Evolutionary conservation across 2,113 vertebrate genomes (phyloP).

Genomic region (Megaleporinus macrocephalus): DNA sequence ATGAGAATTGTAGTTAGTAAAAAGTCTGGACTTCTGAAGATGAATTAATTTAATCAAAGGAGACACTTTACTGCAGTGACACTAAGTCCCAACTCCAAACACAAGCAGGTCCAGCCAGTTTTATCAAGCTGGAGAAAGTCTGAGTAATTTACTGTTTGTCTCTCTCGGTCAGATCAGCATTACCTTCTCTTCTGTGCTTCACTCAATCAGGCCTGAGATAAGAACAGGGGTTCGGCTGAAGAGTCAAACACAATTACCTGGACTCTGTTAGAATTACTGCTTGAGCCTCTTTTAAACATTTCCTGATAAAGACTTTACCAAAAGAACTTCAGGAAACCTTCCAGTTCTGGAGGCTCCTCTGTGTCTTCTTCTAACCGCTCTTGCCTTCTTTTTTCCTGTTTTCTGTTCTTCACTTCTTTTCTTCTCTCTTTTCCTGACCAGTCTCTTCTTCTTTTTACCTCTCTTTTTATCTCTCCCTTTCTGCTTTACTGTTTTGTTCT

Average conservation of each 20-base stretch:
- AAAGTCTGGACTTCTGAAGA: neutral
- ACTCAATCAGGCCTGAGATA: slow-evolving; percentile 41
- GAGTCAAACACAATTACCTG: slow-evolving; percentile 21
- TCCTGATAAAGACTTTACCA: neutral
- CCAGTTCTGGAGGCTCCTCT: neutral
- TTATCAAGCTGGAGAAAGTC: slow-evolving; percentile 23
- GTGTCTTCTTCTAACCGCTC: neutral
- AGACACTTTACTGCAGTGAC: neutral
- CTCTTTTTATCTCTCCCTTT: neutral
- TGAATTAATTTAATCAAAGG: neutral
- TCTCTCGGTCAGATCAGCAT: slow-evolving; percentile 29
- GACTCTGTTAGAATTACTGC: slow-evolving; percentile 1
- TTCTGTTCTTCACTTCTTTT: too few relatives aligned
- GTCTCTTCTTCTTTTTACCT: too few relatives aligned
- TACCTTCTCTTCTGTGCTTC: slow-evolving; percentile 17
- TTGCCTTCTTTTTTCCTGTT: neutral
- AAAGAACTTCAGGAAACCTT: too few relatives aligned
- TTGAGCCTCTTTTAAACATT: neutral
- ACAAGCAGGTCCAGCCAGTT: neutral
- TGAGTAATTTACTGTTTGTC: slow-evolving; percentile 43
- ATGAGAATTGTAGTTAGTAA: neutral
- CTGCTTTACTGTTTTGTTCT: neutral
- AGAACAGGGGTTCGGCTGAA: slow-evolving; percentile 20
- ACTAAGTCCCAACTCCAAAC: slow-evolving; percentile 6
- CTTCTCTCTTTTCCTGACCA: too few relatives aligned